Percentiles rank a stretch among this genome's conserved stretches.
These are phyloP conservation scores for Ahaetulla prasina DNA, from an alignment of 2,113 vertebrate genomes.

Conservation along the genomic window DNA sequence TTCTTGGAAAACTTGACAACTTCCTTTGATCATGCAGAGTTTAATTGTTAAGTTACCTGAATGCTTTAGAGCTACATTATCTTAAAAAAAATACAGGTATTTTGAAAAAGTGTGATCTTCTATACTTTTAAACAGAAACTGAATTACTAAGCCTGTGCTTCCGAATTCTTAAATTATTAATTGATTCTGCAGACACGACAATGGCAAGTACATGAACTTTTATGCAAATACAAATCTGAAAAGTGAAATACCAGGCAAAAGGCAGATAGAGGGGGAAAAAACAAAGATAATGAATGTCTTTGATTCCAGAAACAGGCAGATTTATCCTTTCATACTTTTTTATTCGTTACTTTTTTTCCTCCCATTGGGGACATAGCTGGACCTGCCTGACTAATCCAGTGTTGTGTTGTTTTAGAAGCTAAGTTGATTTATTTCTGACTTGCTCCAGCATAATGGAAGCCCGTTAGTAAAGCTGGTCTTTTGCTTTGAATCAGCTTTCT, in stretches of 20 bases:
- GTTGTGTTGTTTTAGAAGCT: background rate
- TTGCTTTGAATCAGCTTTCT: background rate
- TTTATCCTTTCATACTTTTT: background rate
- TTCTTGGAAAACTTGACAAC: constrained; percentile 19
- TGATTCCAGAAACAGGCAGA: background rate
- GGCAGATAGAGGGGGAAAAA: background rate
- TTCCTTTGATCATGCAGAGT: constrained; percentile 28
- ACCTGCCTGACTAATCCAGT: background rate
- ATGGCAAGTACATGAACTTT: constrained; percentile 4
- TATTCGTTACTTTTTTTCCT: background rate
- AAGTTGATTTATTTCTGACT: background rate
- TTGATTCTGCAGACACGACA: constrained; percentile 2
- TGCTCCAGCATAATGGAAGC: background rate
- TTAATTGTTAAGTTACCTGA: constrained; percentile 35
- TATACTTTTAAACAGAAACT: constrained; percentile 22
- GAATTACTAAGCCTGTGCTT: background rate
- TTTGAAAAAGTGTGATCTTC: constrained; percentile 17
- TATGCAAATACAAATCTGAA: constrained; percentile 7
- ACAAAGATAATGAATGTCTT: background rate
- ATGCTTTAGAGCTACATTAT: constrained; percentile 12
- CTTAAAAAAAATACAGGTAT: background rate
- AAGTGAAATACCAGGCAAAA: background rate
- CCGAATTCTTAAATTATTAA: constrained; percentile 27
- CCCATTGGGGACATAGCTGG: background rate
- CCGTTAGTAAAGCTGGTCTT: background rate